Evolutionary conservation across 2,888 invertebrate genomes (phyloP), one percentile per base, ranked within the genome.

Genomic region (Antheraea yamamai): DNA sequence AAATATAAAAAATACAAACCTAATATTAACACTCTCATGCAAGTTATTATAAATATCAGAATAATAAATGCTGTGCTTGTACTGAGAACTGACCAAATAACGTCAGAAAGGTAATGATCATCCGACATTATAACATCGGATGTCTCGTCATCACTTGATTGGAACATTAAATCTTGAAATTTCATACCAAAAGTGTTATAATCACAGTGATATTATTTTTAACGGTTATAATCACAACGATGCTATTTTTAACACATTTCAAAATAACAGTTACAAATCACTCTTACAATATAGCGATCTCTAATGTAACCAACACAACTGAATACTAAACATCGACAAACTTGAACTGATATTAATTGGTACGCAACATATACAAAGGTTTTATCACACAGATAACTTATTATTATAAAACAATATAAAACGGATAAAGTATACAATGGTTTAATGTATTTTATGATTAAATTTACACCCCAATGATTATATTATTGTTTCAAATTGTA

Each of bases 31-130:
- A 85, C 81, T 72, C 82, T 79, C 55, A 88, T 78, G 68, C 87
- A 87, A 23, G 84, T 85, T 39, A 85, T 76, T 8, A 87, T 74
- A 76, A 85, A 85, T 7, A 85, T 79, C 6, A 87, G 58, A 1
- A 88, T 73, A 23, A 86, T 73, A 39, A 85, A 79, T 4, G 78
- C 61, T 0, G 83, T 80, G 6, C 78, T 78, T 0, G 75, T 77
- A 66, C 83, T 80, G 0, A 87, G 72, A 2, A 78, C 76, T 0
- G 81, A 78, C 88, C 85, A 87, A 23, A 83, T 30, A 2, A 84
- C 55, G 2, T 82, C 79, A 0, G 76, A n/a, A 82, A 75, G 0
- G 80, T 76, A 61, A 61, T 61, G 8, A 30, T 75, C 73, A n/a
- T 23, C 16, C 47, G 8, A 47, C 58, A 4, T 52, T 73, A 12